Evolutionary conservation across 2,113 vertebrate species (phyloP), one percentile per base, ranked within the genome.

Genomic region (Periophthalmus modestus): DNA sequence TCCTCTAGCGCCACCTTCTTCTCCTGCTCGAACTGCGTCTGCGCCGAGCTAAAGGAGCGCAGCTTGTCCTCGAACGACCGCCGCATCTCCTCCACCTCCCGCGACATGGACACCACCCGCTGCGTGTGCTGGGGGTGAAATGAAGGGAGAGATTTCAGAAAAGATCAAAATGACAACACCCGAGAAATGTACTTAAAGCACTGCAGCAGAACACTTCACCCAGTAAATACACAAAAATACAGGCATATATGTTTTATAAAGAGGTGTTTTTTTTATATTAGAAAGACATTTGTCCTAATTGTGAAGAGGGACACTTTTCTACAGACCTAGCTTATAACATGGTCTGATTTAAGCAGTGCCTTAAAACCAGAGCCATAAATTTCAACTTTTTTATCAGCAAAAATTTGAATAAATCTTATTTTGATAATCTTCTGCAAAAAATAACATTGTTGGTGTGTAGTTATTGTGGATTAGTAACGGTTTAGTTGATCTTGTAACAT

Each of bases 71-170:
- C 97, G 13, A 99, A 99, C 72, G 95, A 96, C 75, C 95, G 95
- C 9, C 97, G 94, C 86, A 99, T 98, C 86, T 99, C 98, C 94
- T 99, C 97, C 59, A 99, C 97, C 91, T 99, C 97, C 80, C 96
- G 92, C 0, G 98, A 98, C 97, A 99, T 99, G 81, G 95, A 96
- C 15, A 98, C 96, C 78, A 99, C 94, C 1, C 96, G 96, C 23
- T 99, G 97, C 5, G 97, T 97, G 79, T 99, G 98, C 90, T 99
- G 59, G 1, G 57, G 57, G 23, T 14, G 24, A 19, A 95, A 55
- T 73, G 5, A n/a, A 23, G 28, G 15, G 33, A 52, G 57, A 7
- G 23, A n/a, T 2, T 5, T n/a, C n/a, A 55, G 54, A 23, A 12
- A 11, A 57, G 9, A 57, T 4, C 2, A 23, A 57, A 7, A 11